Evolutionary conservation across 2,113 vertebrate species (phyloP).

Genomic region (Brachirus orientalis): DNA sequence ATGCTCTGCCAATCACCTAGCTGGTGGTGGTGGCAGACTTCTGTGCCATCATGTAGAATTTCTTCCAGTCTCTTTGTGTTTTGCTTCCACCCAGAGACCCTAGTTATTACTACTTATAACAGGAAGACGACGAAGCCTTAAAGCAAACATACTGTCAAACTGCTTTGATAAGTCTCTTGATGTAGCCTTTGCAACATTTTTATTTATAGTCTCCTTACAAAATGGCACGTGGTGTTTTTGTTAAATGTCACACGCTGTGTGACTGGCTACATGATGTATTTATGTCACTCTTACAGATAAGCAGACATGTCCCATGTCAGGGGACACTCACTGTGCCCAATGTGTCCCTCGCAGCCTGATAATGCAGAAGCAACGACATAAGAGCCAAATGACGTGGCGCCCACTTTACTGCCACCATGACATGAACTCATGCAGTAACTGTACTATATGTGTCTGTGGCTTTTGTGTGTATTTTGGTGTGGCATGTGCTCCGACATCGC

Average conservation of each 20-base stretch:
- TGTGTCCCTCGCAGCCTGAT: slow-evolving; percentile 47
- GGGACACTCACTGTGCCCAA: slow-evolving; percentile 52
- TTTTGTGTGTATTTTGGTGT: too few relatives aligned
- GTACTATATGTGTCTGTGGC: too few relatives aligned
- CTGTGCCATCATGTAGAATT: background rate
- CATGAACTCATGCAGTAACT: background rate
- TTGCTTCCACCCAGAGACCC: too few relatives aligned
- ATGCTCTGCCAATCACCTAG: background rate
- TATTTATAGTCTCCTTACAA: too few relatives aligned
- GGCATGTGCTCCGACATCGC: too few relatives aligned
- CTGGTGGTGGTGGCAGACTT: background rate
- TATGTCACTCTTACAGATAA: slow-evolving; percentile 53
- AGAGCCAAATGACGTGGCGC: slow-evolving; percentile 45
- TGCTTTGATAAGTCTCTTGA: too few relatives aligned
- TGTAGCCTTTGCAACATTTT: too few relatives aligned
- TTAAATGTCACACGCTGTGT: slow-evolving; percentile 43
- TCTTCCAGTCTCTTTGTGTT: background rate
- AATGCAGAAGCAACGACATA: too few relatives aligned
- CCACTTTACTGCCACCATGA: background rate
- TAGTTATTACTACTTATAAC: too few relatives aligned
- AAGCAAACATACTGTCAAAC: too few relatives aligned
- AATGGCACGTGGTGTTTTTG: background rate
- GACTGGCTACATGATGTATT: slow-evolving; percentile 33
- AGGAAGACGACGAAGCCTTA: too few relatives aligned
- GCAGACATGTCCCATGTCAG: slow-evolving; percentile 61